These are phyloP conservation scores for Poicephalus gulielmi DNA, from an alignment of 2,113 vertebrate genomes.

Conservation along the genomic window DNA sequence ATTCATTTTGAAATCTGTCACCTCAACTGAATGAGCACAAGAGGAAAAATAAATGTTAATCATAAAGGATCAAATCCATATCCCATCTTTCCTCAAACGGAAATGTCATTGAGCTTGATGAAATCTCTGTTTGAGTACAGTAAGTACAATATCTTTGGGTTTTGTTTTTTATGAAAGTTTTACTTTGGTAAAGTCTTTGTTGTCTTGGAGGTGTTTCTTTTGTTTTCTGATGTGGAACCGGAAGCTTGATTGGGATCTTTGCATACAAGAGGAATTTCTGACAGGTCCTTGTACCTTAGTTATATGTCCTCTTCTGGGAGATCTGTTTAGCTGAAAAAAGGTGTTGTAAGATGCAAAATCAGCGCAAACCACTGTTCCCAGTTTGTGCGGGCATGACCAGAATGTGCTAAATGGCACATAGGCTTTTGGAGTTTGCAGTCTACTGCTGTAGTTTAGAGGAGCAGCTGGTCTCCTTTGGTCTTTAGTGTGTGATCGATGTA, in stretches of 20 bases:
- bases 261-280: not conserved
- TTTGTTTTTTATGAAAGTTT: not conserved
- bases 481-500: not conserved
- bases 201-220: not conserved
- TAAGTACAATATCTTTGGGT: not conserved
- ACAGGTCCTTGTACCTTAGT: not conserved
- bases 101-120: slow-evolving; percentile 8
- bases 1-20: slow-evolving; percentile 26
- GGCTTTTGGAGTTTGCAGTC: not conserved
- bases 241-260: not conserved
- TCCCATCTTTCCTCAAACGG: not conserved
- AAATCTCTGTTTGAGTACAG: not conserved
- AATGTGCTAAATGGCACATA: not conserved
- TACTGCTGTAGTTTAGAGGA: not conserved
- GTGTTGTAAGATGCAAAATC: not conserved
- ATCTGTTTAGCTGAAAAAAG: not conserved
- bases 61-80: not conserved
- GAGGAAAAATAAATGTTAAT: slow-evolving; percentile 15
- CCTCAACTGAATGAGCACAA: not conserved
- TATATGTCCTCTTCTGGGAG: not conserved
- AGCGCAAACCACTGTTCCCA: not conserved
- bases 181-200: not conserved
- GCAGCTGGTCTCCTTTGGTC: not conserved
- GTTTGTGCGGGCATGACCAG: not conserved
- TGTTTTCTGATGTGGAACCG: not conserved